Percentiles rank a stretch among this genome's conserved stretches.
phyloP scores from a whole-genome alignment of 2,797 vertebrate genomes.

The Hoplostethus atlanticus region DNA sequence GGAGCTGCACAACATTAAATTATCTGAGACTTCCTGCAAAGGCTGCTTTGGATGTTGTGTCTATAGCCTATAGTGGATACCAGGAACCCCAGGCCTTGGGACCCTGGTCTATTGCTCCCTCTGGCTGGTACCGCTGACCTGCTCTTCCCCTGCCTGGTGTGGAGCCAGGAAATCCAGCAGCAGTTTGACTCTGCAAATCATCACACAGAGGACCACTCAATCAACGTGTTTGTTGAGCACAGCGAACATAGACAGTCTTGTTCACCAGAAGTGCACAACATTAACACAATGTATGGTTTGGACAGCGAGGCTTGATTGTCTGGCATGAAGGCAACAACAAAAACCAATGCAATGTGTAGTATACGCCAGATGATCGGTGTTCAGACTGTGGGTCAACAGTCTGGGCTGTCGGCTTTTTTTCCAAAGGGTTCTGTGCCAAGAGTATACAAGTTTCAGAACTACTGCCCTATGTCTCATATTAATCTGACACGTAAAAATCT shows the following conservation, averaged over 20 bases:
- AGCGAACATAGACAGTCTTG: constrained; percentile 66
- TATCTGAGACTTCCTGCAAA: constrained; percentile 85
- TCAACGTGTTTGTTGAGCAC: constrained; percentile 50
- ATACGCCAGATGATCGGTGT: background rate
- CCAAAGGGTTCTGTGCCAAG: too few relatives aligned
- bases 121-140: constrained; percentile 74
- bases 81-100: constrained; percentile 64
- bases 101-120: constrained; percentile 66
- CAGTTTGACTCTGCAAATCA: constrained; percentile 78
- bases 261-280: constrained; percentile 40
- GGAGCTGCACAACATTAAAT: constrained; percentile 85
- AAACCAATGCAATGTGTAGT: constrained; percentile 8
- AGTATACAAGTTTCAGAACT: background rate
- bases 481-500: background rate
- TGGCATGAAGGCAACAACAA: constrained; percentile 15
- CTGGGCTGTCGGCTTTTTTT: background rate
- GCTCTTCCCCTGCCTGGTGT: constrained; percentile 61
- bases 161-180: constrained; percentile 79
- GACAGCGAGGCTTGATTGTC: constrained; percentile 5
- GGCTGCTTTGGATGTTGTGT: constrained; percentile 74
- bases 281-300: background rate
- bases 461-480: background rate
- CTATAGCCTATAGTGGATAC: constrained; percentile 72
- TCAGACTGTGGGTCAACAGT: too few relatives aligned
- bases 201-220: constrained; percentile 79